phyloP scores from a whole-genome alignment of 37 sponge, comb jelly and placozoan species.

The Aplysina aerophoba region DNA sequence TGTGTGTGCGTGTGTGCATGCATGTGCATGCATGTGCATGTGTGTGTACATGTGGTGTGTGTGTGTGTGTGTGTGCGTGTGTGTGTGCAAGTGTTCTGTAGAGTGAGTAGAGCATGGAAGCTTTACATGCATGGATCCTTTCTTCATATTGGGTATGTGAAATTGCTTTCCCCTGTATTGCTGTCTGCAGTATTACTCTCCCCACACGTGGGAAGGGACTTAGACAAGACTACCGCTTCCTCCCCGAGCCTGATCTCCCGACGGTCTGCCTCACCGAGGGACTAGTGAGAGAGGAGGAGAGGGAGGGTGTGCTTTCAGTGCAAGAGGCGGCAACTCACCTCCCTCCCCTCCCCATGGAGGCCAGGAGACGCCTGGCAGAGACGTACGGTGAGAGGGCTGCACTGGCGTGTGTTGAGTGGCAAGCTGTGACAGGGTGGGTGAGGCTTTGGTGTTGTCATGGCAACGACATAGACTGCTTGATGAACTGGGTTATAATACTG shows the following conservation, averaged over 20 bases:
- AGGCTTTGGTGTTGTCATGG: too few species aligned
- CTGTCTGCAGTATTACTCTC: conserved; percentile 28
- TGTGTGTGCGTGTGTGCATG: conserved; percentile 21
- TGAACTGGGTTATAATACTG: too few species aligned
- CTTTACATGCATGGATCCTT: too few species aligned
- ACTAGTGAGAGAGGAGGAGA: neutral
- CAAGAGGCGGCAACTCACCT: neutral
- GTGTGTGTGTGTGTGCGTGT: neutral
- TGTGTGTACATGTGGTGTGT: too few species aligned
- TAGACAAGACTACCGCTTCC: conserved; percentile 50
- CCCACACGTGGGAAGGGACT: conserved; percentile 47
- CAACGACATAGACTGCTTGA: too few species aligned
- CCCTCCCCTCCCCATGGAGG: neutral
- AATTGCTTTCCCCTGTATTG: neutral
- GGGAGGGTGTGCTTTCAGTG: neutral
- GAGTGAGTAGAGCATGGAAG: too few species aligned
- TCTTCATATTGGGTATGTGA: neutral
- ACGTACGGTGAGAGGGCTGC: neutral
- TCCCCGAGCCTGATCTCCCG: conserved; percentile 66
- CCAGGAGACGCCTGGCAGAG: neutral
- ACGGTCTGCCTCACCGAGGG: conserved; percentile 20
- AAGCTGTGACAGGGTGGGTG: too few species aligned
- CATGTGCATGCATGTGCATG: neutral
- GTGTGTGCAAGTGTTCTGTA: too few species aligned
- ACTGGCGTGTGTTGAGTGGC: too few species aligned